These are phyloP conservation scores for Sebastes fasciatus DNA, from an alignment of 2,113 vertebrate genomes.

Conservation along the genomic window DNA sequence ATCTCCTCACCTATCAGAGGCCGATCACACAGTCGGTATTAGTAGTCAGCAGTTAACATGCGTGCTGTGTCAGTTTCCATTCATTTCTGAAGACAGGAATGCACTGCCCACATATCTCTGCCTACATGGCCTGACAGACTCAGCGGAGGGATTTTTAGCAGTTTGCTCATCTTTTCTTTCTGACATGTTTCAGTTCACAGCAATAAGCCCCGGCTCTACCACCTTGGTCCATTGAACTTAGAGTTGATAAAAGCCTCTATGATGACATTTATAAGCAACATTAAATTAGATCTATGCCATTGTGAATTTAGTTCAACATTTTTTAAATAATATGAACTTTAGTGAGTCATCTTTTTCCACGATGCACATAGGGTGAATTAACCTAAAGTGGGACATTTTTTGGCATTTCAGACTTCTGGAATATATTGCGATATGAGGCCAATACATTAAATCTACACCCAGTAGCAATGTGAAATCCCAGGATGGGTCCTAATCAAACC, in stretches of 20 bases:
- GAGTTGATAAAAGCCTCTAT: background rate
- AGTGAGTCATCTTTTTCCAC: too few species aligned
- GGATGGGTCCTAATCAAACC: too few species aligned
- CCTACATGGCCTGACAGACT: background rate
- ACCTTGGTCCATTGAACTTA: background rate
- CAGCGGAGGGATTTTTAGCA: constrained; percentile 5
- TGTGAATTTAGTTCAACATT: too few species aligned
- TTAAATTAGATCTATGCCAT: background rate
- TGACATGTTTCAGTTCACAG: too few species aligned
- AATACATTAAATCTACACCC: too few species aligned
- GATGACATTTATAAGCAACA: background rate
- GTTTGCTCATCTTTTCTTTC: background rate
- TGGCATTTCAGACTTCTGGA: too few species aligned
- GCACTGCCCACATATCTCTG: background rate
- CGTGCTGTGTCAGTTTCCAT: background rate
- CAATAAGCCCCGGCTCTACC: background rate
- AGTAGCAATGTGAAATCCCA: too few species aligned
- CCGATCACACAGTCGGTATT: background rate
- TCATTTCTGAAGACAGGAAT: background rate
- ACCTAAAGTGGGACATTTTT: too few species aligned
- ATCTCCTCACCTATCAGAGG: background rate
- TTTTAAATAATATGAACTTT: too few species aligned
- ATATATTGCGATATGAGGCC: too few species aligned
- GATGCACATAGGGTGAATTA: too few species aligned
- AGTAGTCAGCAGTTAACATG: background rate